Conservation (phyloP, 1,140 invertebrate genomes). For the Sipha flava region DNA sequence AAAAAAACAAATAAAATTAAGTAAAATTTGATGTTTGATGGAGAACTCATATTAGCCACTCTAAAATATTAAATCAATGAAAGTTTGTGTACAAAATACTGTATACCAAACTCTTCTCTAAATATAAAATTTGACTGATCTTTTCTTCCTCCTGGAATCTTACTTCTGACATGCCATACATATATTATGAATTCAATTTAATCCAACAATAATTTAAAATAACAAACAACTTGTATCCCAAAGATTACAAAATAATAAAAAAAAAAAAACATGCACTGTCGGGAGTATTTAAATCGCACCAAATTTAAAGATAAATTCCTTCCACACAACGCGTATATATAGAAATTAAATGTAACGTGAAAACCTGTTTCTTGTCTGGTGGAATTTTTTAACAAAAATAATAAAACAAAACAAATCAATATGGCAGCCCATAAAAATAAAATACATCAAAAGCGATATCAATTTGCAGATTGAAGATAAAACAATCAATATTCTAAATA, state of each 20-base stretch:
- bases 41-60: no score
- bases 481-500: conserved; percentile 13
- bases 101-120: no score
- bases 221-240: neutral
- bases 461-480: neutral
- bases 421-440: conserved; percentile 10
- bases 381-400: neutral
- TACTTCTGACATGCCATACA: neutral
- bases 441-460: conserved; percentile 30
- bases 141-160: neutral
- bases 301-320: neutral
- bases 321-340: neutral
- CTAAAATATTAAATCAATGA: no score
- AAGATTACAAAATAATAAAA: neutral
- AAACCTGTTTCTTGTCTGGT: neutral
- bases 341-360: neutral
- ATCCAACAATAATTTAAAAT: neutral
- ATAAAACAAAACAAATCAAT: conserved; percentile 24
- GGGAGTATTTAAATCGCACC: neutral
- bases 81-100: no score
- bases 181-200: no score
- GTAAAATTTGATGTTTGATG: no score
- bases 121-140: neutral
- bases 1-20: no score
- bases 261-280: neutral